Evolutionary conservation across 2,113 vertebrate species (phyloP).

Genomic region (Passer montanus): DNA sequence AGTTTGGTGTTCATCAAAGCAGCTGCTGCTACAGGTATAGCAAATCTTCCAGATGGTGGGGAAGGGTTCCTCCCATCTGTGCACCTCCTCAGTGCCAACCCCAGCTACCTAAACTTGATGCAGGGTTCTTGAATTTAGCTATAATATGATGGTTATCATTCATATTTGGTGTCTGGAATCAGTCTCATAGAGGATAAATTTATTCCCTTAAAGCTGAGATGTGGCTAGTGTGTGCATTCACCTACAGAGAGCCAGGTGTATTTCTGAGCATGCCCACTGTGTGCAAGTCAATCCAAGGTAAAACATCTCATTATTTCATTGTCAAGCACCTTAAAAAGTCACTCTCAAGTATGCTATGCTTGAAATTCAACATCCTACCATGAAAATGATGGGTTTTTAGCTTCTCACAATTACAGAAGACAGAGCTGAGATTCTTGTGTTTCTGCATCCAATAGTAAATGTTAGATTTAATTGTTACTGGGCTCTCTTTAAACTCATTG

Average conservation of each 20-base stretch:
- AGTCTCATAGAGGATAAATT: background rate
- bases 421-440: background rate
- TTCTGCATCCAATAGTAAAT: background rate
- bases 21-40: conserved; percentile 2
- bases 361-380: background rate
- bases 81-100: background rate
- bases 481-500: background rate
- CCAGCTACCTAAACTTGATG: background rate
- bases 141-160: background rate
- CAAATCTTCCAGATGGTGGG: background rate
- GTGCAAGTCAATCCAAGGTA: background rate
- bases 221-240: background rate
- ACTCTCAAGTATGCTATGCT: background rate
- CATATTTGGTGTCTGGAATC: background rate
- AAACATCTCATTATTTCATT: background rate
- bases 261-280: rapidly evolving
- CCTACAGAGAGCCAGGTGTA: background rate
- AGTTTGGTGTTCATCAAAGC: background rate
- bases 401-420: background rate
- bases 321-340: background rate
- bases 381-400: background rate
- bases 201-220: background rate
- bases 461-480: background rate
- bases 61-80: conserved; percentile 11
- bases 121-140: background rate